phyloP scores from a whole-genome alignment of 2,797 vertebrate genomes.

The Sebastes iracundus region DNA sequence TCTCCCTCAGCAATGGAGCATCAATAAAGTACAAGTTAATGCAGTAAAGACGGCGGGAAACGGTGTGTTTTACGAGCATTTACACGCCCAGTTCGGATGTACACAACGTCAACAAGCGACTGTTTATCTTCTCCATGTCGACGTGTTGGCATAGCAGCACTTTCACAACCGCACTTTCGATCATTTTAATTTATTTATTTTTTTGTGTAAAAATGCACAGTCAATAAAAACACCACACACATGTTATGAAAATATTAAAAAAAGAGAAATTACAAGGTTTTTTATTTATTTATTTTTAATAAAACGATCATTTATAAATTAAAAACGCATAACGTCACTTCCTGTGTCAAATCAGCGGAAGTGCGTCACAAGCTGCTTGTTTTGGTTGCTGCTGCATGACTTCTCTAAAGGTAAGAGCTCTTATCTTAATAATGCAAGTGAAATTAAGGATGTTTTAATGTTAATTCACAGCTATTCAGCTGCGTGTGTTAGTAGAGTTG shows the following conservation, averaged over 20 bases:
- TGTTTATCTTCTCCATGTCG: conserved; percentile 82
- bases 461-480: neutral
- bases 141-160: conserved; percentile 68
- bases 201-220: rapidly evolving
- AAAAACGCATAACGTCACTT: rapidly evolving
- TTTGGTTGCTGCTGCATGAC: conserved; percentile 23
- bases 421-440: neutral
- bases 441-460: rapidly evolving
- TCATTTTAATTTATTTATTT: no score
- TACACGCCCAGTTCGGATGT: conserved; percentile 1
- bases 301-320: neutral
- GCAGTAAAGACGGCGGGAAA: no score
- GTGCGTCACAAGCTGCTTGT: neutral
- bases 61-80: neutral
- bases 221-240: rapidly evolving
- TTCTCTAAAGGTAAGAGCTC: conserved; percentile 5
- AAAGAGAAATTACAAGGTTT: no score
- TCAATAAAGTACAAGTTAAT: neutral
- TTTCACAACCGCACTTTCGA: conserved; percentile 61
- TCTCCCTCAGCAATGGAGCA: neutral
- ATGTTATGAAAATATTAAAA: no score
- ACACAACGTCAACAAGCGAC: conserved; percentile 38
- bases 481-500: neutral
- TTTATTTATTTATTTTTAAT: no score
- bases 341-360: conserved; percentile 58